phyloP scores from a whole-genome alignment of 2,888 invertebrate genomes.

The Folsomia manolachei region DNA sequence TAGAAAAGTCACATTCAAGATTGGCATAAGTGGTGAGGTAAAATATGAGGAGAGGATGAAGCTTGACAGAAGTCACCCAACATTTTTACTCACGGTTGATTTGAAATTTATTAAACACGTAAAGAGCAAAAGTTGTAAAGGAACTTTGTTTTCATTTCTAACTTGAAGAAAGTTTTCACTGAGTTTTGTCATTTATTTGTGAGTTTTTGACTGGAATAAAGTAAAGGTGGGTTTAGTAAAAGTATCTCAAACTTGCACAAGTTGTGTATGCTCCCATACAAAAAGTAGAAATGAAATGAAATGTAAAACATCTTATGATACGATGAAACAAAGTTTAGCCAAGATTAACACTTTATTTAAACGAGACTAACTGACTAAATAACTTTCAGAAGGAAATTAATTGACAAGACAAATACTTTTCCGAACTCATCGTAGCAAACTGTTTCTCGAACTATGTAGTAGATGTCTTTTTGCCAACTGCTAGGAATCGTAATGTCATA shows the following conservation, averaged over 20 bases:
- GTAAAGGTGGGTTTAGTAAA: too few relatives aligned
- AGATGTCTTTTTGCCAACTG: too few relatives aligned
- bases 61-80: background rate
- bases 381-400: slow-evolving; percentile 13
- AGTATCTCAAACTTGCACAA: too few relatives aligned
- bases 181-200: slow-evolving; percentile 8
- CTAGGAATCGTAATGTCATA: too few relatives aligned
- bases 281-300: background rate
- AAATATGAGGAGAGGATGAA: background rate
- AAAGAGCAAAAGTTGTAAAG: background rate
- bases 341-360: slow-evolving; percentile 16
- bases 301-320: background rate
- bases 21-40: background rate
- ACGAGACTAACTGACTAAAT: slow-evolving; percentile 11
- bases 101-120: background rate
- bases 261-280: too few relatives aligned
- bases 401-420: slow-evolving; percentile 18
- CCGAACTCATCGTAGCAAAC: background rate
- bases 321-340: background rate
- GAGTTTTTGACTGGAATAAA: background rate
- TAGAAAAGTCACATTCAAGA: background rate
- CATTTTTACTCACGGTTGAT: background rate
- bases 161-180: background rate
- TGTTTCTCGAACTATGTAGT: too few relatives aligned
- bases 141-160: slow-evolving; percentile 3